phyloP scores from a whole-genome alignment of 2,888 invertebrate genomes.

The Loripinus fragilis region DNA sequence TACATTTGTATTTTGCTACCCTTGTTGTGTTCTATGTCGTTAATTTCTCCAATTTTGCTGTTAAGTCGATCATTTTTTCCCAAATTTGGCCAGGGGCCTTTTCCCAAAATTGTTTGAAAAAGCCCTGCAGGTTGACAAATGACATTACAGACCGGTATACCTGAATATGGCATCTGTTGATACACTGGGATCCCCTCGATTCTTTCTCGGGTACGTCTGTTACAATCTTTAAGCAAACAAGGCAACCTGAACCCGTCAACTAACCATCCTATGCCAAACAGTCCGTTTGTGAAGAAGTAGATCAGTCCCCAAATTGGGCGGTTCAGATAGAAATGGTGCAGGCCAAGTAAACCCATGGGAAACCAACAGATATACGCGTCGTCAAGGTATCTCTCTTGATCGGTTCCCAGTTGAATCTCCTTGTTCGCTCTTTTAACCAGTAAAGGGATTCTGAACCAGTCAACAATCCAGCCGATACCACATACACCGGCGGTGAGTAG shows the following conservation, averaged over 20 bases:
- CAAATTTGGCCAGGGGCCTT: no score
- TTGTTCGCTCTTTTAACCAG: constrained; percentile 66
- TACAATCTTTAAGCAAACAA: no score
- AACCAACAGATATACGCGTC: constrained; percentile 71
- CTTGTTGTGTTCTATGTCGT: no score
- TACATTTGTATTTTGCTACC: no score
- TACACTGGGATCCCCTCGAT: no score
- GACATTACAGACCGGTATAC: no score
- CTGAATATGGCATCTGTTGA: no score
- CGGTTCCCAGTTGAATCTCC: constrained; percentile 25
- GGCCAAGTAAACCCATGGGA: constrained; percentile 31
- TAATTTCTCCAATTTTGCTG: no score
- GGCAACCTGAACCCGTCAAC: not conserved
- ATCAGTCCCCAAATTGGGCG: not conserved
- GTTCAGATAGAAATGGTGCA: not conserved
- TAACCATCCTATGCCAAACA: not conserved
- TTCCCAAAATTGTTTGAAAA: not conserved
- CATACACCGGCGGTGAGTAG: constrained; percentile 63
- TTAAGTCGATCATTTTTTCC: no score
- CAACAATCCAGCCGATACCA: constrained; percentile 72
- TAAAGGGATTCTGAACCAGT: constrained; percentile 70
- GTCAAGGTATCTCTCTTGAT: constrained; percentile 54
- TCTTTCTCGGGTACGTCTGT: no score
- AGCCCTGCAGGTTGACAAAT: no score
- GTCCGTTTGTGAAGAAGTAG: not conserved